Conservation (phyloP, 2,797 vertebrate genomes). For the Hypotaenidia okinawae region DNA sequence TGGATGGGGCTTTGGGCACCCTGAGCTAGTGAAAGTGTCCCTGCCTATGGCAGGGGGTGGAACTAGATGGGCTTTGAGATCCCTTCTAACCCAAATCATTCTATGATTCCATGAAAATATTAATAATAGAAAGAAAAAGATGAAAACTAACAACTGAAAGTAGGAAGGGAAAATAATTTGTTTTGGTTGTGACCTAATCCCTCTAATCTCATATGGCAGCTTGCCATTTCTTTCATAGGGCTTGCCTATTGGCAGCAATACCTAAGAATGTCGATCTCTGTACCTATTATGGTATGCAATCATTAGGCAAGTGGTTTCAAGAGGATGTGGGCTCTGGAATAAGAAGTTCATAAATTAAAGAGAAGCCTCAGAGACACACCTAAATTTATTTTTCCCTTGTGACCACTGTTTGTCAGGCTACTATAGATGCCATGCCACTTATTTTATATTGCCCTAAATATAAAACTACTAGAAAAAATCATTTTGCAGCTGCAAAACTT, state of each 20-base stretch:
- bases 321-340: background rate
- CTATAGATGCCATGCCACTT: background rate
- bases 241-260: background rate
- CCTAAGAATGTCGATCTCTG: background rate
- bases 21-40: no score
- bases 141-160: slow-evolving; percentile 2
- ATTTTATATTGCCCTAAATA: background rate
- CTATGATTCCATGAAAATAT: background rate
- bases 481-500: background rate
- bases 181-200: slow-evolving; percentile 13
- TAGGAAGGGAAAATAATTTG: background rate
- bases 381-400: background rate
- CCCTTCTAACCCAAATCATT: no score
- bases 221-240: background rate
- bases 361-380: background rate
- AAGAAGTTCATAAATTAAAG: background rate
- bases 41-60: no score
- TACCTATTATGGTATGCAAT: background rate
- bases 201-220: background rate
- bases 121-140: background rate
- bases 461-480: background rate
- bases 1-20: no score
- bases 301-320: background rate
- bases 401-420: background rate
- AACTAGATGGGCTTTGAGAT: no score